Conservation (phyloP, 1,140 invertebrate species). For the Drosophila guanche region DNA sequence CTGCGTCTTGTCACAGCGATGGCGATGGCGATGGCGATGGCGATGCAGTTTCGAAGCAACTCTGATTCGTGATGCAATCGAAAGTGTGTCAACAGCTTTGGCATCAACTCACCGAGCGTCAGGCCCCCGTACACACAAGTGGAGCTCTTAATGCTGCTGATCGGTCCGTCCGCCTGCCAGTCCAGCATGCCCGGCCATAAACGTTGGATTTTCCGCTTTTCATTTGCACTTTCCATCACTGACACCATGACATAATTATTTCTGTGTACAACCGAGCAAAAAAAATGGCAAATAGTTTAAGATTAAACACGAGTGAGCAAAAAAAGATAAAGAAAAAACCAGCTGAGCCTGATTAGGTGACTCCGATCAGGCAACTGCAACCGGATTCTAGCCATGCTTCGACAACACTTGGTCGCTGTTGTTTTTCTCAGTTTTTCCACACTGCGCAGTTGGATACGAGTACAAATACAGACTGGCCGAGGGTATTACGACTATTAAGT, state of each 20-base stretch:
- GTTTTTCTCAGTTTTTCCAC: constrained; percentile 51
- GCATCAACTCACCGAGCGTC: constrained; percentile 42
- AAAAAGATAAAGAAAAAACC: constrained; percentile 38
- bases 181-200: constrained; percentile 24
- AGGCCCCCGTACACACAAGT: constrained; percentile 24
- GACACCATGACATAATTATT: constrained; percentile 81
- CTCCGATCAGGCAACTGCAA: constrained; percentile 39
- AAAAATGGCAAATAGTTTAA: constrained; percentile 33
- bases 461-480: neutral
- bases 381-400: constrained; percentile 64
- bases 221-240: constrained; percentile 78
- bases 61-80: constrained; percentile 68
- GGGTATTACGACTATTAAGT: constrained; percentile 20
- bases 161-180: constrained; percentile 6
- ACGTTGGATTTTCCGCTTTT: constrained; percentile 72
- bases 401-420: constrained; percentile 37
- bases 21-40: constrained; percentile 24
- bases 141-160: constrained; percentile 51
- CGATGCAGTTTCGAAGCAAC: constrained; percentile 19
- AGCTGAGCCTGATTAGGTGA: constrained; percentile 61
- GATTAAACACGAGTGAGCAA: constrained; percentile 19
- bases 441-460: constrained; percentile 19
- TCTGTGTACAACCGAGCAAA: constrained; percentile 23
- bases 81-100: constrained; percentile 77
- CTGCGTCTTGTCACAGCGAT: constrained; percentile 67